Evolutionary conservation across 2,888 invertebrate species (phyloP).

Genomic region (Meloe dianella): DNA sequence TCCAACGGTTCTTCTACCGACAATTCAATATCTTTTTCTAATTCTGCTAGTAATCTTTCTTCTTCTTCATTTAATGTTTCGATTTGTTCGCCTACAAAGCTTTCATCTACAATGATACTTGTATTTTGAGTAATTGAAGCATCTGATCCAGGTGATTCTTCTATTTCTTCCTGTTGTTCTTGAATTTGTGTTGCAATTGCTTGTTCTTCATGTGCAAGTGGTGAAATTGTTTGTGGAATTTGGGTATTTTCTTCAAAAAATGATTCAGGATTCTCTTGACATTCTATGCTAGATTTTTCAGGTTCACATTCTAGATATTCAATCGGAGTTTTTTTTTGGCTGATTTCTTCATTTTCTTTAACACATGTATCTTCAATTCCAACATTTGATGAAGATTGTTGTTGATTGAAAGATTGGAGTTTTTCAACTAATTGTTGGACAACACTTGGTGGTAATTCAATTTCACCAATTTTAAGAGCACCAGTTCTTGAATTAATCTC

Average conservation of each 20-base stretch:
- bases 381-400: conserved; percentile 30
- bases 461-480: conserved; percentile 70
- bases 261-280: conserved; percentile 19
- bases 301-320: conserved; percentile 28
- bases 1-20: too few relatives aligned
- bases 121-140: conserved; percentile 21
- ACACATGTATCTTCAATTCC: conserved; percentile 13
- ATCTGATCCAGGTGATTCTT: conserved; percentile 20
- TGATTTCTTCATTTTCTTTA: conserved; percentile 31
- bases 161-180: neutral
- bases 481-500: conserved; percentile 76
- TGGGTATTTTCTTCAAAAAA: conserved; percentile 15
- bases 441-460: conserved; percentile 72
- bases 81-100: conserved; percentile 26
- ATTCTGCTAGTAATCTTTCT: conserved; percentile 60
- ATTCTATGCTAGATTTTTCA: conserved; percentile 27
- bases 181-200: neutral
- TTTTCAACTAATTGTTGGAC: conserved; percentile 70
- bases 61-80: neutral
- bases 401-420: conserved; percentile 49
- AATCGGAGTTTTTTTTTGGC: conserved; percentile 58
- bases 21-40: too few relatives aligned
- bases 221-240: conserved; percentile 4
- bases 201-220: too few relatives aligned
- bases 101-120: conserved; percentile 16